phyloP scores from a whole-genome alignment of 2,113 vertebrate species.

The Pogonocichla stellata region DNA sequence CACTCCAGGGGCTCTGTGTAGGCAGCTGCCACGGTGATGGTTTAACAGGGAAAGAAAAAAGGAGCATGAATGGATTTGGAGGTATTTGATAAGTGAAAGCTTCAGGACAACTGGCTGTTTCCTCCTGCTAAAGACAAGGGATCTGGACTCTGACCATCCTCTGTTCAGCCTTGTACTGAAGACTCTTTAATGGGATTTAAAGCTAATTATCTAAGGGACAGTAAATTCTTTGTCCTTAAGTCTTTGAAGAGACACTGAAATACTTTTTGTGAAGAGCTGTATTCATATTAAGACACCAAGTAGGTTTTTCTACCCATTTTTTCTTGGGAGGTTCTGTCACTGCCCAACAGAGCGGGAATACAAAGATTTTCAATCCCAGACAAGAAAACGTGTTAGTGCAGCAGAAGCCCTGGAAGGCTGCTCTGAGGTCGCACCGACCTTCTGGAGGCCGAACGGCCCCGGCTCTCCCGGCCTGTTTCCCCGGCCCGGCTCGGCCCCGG shows the following conservation, averaged over 20 bases:
- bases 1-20: background rate
- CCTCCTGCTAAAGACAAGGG: background rate
- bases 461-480: accelerated
- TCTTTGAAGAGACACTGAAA: background rate
- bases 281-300: accelerated
- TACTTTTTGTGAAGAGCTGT: background rate
- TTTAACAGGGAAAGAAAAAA: background rate
- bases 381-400: background rate
- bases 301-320: background rate
- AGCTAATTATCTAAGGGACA: background rate
- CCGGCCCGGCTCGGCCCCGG: background rate
- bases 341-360: background rate
- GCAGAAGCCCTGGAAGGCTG: background rate
- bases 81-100: background rate
- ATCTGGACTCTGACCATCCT: background rate
- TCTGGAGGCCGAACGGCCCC: accelerated
- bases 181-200: background rate
- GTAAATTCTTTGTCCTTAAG: background rate
- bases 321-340: background rate
- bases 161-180: background rate
- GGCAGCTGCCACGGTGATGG: background rate
- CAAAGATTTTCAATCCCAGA: background rate
- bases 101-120: background rate
- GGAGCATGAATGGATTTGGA: background rate
- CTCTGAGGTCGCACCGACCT: background rate